Base-by-base conservation (phyloP, 1,140 invertebrate species). In the Dermatophagoides farinae region DNA sequence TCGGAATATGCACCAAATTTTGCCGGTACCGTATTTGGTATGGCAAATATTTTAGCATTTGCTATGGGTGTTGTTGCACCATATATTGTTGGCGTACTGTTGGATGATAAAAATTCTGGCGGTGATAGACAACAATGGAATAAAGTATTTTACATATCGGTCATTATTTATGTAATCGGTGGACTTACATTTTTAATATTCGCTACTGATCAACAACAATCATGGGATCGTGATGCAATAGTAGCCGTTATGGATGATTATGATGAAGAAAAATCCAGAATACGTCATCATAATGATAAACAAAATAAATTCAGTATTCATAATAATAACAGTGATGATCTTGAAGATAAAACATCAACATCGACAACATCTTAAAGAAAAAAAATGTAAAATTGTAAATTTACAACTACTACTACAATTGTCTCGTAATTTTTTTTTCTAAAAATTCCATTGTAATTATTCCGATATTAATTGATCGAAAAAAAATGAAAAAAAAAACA, bases 1-100 rank as follows among this genome's bases (percentile, higher is more conserved):
- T 78, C 85, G 62, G 84, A 86, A 69, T 73, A 86, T 63, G 78
- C 82, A 0, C 83, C 84, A 0, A 84, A 85, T 67, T 85, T 81
- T 69, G 37, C 60, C 12, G 84, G 84, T 6, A 79, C 80, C 0
- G 70, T 87, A 18, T 80, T 83, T 75, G 79, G 78, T 1, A 76
- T 83, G 20, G 79, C 79, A 0, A 85, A 83, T 67, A 76, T 77
- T 25, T 64, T 70, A 25, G 70, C 70, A 6, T 72, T 70, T 37
- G 63, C 72, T 2, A 67, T 68, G 1, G 71, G 72, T 55, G 67
- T 71, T 51, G 18, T 70, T 1, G 67, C 69, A 0, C 71, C 71
- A 8, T 61, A 66, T 31, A 52, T 67, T 6, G 67, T 83, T 46
- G 84, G 84, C 31, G 70, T 76, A 12, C 60, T 73, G 10, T 68